Percentiles rank a stretch among this genome's conserved stretches.
phyloP scores from a whole-genome alignment of 2,113 vertebrate species.

The Erinaceus europaeus region DNA sequence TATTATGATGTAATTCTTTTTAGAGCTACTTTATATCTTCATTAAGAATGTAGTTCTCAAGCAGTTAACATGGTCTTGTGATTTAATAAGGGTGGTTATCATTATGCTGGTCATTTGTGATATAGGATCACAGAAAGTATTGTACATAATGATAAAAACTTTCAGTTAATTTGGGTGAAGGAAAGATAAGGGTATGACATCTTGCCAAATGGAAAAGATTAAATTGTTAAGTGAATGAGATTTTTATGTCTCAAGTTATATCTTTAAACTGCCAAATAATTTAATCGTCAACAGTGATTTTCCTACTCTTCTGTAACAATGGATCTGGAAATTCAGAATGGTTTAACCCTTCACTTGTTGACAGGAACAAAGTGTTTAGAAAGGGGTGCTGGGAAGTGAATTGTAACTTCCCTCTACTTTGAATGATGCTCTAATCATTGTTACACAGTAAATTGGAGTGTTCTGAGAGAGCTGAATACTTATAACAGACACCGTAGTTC shows the following conservation, averaged over 20 bases:
- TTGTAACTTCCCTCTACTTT: slow-evolving; percentile 7
- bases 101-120: not conserved
- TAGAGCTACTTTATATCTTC: not conserved
- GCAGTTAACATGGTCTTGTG: not conserved
- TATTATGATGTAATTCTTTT: not conserved
- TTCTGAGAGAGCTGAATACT: slow-evolving; percentile 1
- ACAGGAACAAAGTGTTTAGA: slow-evolving; percentile 16
- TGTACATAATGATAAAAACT: not conserved
- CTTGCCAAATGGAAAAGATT: slow-evolving; percentile 21
- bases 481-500: not conserved
- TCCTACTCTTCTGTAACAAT: not conserved
- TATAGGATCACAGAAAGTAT: not conserved
- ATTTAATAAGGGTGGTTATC: not conserved
- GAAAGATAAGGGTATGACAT: not conserved
- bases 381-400: not conserved
- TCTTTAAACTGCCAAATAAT: slow-evolving; percentile 31
- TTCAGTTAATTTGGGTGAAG: not conserved
- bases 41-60: not conserved
- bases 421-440: slow-evolving; percentile 37
- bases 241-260: not conserved
- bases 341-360: slow-evolving; percentile 48
- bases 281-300: not conserved
- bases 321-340: slow-evolving; percentile 29
- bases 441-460: slow-evolving; percentile 24
- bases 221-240: slow-evolving; percentile 38